Evolutionary conservation across 1,140 invertebrate species (phyloP), one percentile per base, ranked within the genome.

Genomic region (Penaeus japonicus): DNA sequence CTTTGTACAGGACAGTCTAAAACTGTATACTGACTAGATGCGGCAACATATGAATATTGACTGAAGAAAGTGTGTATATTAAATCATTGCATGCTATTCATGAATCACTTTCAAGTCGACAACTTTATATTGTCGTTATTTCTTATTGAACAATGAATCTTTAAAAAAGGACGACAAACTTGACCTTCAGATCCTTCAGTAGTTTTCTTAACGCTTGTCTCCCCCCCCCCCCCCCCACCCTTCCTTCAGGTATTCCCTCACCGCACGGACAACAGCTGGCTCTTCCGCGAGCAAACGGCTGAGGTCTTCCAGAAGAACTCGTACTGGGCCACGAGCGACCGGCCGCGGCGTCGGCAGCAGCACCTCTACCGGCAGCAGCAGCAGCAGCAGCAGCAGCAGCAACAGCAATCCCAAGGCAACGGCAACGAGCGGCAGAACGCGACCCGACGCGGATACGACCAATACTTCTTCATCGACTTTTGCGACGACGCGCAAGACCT

Each of bases 261-360:
- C 18, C 84, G 77, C 3, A 62, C 32, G 1, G 77, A 80, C 30
- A 85, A 90, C 84, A 81, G 79, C 62, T 90, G 85, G 84, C 35
- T 90, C 2, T 90, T 90, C 70, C 77, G 82, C 59, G 90, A 90
- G 75, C 87, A 86, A 75, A 89, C 90, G 10, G 88, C 85, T 18
- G 88, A 90, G 35, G 85, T 90, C 15, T 90, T 90, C 54, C 84
- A 89, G 32, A 86, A 79, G 85, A 90, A 90, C 47, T 89, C 90
- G 0, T 90, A 90, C 77, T 90, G 90, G 90, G 59, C 87, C 5
- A 73, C 73, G 5, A 62, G 85, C 47, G 75, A 57, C 12, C 80
- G 32, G 15, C 80, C n/a, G 27, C 20, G 27, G 18, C 57, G 22
- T 18, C 55, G 27, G 55, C 12, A 17, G 24, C 20, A 27, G n/a